These are phyloP conservation scores for Hippotragus niger DNA, from an alignment of 2,113 vertebrate genomes.

Conservation along the genomic window DNA sequence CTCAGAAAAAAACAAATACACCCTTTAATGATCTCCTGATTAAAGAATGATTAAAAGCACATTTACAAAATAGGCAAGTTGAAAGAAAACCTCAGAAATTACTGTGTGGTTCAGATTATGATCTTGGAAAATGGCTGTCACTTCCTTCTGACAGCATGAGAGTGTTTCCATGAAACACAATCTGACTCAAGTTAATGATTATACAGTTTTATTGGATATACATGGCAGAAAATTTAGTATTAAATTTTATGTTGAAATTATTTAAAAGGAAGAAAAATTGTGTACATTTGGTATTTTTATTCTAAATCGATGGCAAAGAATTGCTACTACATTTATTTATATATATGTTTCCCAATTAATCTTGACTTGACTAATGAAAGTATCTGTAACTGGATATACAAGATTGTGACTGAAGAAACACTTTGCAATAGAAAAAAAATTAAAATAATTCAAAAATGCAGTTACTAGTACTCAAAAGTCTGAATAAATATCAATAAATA, in stretches of 20 bases:
- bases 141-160: neutral
- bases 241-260: neutral
- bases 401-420: neutral
- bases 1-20: neutral
- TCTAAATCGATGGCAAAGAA: neutral
- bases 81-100: neutral
- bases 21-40: neutral
- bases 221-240: neutral
- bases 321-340: neutral
- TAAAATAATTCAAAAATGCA: neutral
- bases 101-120: neutral
- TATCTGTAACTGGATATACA: neutral
- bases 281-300: neutral
- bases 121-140: neutral
- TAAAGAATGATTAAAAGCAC: neutral
- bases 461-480: neutral
- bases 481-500: neutral
- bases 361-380: neutral
- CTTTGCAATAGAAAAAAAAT: neutral
- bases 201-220: neutral
- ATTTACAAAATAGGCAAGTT: neutral
- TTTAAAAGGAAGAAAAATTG: neutral
- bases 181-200: neutral
- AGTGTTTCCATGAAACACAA: slow-evolving; percentile 20
- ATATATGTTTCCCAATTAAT: neutral